Evolutionary conservation across 2,113 vertebrate genomes (phyloP).

Genomic region (Parotia lawesii): DNA sequence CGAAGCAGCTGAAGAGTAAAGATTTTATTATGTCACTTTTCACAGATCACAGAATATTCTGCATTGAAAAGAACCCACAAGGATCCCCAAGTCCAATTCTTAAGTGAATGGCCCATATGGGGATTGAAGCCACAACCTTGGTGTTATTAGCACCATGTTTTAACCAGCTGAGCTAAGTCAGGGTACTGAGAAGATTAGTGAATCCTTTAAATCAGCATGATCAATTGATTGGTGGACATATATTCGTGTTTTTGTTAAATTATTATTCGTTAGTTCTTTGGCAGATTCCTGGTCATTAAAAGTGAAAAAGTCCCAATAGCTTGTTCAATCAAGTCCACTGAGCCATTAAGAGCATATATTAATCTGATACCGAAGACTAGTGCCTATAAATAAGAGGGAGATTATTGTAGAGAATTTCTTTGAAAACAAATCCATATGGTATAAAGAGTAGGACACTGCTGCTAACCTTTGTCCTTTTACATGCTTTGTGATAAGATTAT

Average conservation of each 20-base stretch:
- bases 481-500: constrained; percentile 28
- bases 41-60: background rate
- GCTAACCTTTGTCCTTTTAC: background rate
- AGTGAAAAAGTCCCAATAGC: background rate
- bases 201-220: background rate
- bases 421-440: constrained; percentile 15
- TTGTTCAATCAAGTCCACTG: background rate
- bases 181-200: background rate
- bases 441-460: background rate
- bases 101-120: background rate
- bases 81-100: too few species aligned
- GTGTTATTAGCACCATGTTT: background rate
- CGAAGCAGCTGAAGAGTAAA: background rate
- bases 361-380: background rate
- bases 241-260: background rate
- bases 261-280: background rate
- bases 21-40: background rate
- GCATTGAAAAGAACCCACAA: fast-evolving
- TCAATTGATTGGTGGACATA: background rate
- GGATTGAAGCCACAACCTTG: background rate
- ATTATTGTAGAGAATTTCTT: background rate
- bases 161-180: background rate
- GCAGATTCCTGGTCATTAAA: background rate
- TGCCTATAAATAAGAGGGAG: background rate
- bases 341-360: background rate